These are phyloP conservation scores for Drosophila paranaensis DNA, from an alignment of 2,888 invertebrate species.

Conservation along the genomic window DNA sequence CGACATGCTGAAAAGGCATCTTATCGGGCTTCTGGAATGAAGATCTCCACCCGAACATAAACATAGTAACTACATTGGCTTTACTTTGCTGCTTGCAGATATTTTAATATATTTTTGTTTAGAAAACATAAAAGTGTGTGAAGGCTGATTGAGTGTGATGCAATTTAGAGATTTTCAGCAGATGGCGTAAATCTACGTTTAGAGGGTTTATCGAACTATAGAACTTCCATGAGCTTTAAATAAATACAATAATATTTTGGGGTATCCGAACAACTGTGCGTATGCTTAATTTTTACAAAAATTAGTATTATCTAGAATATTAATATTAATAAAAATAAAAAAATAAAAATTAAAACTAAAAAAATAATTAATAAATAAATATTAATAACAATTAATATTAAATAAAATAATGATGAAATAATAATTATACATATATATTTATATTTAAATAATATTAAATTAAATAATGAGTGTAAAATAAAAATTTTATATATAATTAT, in stretches of 20 bases:
- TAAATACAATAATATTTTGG: background rate
- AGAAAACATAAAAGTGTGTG: background rate
- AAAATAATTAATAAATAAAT: no score
- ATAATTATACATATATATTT: no score
- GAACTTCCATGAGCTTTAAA: background rate
- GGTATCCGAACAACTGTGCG: no score
- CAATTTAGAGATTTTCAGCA: background rate
- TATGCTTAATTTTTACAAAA: background rate
- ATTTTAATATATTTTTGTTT: conserved; percentile 4
- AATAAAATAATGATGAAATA: no score
- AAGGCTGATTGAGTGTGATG: background rate
- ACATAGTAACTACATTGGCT: conserved; percentile 5
- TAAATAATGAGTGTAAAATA: no score
- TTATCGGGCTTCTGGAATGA: conserved; percentile 20
- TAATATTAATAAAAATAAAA: no score
- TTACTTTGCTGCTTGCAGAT: background rate
- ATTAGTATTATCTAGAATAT: no score
- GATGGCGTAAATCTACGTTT: background rate
- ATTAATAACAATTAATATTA: no score
- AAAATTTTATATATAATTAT: no score
- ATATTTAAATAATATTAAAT: no score
- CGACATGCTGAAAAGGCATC: conserved; percentile 24
- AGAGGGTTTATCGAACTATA: background rate
- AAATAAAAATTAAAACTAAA: no score
- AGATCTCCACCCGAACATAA: background rate